Evolutionary conservation across 2,113 vertebrate species (phyloP).

Genomic region (Pelobates fuscus): DNA sequence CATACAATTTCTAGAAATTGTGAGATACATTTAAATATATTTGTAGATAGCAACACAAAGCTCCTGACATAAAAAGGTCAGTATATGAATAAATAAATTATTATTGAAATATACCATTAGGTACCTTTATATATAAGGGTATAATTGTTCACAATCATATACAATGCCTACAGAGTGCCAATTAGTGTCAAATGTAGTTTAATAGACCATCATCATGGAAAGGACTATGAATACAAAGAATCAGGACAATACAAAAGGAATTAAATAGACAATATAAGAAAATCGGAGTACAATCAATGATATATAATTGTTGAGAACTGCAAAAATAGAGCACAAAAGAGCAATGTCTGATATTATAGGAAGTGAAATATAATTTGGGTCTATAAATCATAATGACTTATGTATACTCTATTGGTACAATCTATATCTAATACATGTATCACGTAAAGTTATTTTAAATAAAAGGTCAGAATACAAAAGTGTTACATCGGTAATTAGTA

Average conservation of each 20-base stretch:
- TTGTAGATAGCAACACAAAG: too few relatives aligned
- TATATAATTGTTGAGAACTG: too few relatives aligned
- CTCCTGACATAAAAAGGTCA: too few relatives aligned
- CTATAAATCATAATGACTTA: background rate
- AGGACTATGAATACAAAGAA: background rate
- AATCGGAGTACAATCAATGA: background rate
- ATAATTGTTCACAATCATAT: background rate
- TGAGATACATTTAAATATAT: too few relatives aligned
- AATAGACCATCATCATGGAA: background rate
- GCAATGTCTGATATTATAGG: too few relatives aligned
- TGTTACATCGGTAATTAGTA: too few relatives aligned
- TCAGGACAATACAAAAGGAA: background rate
- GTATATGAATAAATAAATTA: too few relatives aligned
- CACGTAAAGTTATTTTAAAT: background rate
- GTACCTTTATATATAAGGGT: background rate
- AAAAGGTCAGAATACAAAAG: too few relatives aligned
- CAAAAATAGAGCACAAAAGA: too few relatives aligned
- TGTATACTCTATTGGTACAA: background rate
- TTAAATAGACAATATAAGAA: constrained; percentile 1
- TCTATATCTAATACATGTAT: background rate
- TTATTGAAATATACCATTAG: background rate
- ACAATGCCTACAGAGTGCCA: background rate
- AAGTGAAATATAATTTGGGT: too few relatives aligned
- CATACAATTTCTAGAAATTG: too few relatives aligned
- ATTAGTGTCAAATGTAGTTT: constrained; percentile 6